Conservation (phyloP, 2,113 vertebrate genomes). For the Barnardius zonarius region DNA sequence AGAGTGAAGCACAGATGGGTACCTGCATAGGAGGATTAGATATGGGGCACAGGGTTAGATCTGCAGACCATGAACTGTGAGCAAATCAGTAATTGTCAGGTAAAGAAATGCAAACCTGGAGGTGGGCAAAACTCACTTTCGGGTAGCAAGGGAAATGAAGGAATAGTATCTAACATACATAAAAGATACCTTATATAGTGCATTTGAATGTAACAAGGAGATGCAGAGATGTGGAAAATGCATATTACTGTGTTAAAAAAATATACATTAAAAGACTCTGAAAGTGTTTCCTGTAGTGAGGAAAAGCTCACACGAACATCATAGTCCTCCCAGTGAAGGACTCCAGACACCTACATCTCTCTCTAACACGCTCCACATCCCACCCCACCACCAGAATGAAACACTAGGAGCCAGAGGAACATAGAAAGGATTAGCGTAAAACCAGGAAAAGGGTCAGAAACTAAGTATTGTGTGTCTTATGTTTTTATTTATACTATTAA, state of each 20-base stretch:
- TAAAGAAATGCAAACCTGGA: not conserved
- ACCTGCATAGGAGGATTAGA: not conserved
- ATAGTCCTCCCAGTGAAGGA: not conserved
- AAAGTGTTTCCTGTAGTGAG: not conserved
- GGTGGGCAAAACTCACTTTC: not conserved
- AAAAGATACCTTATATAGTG: not conserved
- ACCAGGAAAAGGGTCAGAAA: not conserved
- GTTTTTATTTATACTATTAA: not conserved
- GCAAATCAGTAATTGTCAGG: not conserved
- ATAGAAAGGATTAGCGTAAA: not conserved
- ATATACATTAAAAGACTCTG: not conserved
- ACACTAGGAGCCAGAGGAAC: rapidly evolving
- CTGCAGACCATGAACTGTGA: not conserved
- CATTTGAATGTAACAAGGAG: not conserved
- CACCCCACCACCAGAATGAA: not conserved
- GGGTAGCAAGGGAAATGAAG: not conserved
- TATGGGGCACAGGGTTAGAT: not conserved
- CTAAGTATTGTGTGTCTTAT: not conserved
- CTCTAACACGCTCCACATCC: rapidly evolving
- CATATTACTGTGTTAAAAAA: not conserved
- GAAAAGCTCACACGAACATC: not conserved
- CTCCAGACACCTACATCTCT: not conserved
- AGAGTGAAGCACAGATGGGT: rapidly evolving
- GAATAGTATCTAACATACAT: not conserved
- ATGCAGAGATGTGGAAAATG: not conserved